A percentile compares a stretch with the other conserved stretches of the same genome.
Evolutionary conservation across 2,113 vertebrate genomes (phyloP).

Genomic region (Archocentrus centrarchus): DNA sequence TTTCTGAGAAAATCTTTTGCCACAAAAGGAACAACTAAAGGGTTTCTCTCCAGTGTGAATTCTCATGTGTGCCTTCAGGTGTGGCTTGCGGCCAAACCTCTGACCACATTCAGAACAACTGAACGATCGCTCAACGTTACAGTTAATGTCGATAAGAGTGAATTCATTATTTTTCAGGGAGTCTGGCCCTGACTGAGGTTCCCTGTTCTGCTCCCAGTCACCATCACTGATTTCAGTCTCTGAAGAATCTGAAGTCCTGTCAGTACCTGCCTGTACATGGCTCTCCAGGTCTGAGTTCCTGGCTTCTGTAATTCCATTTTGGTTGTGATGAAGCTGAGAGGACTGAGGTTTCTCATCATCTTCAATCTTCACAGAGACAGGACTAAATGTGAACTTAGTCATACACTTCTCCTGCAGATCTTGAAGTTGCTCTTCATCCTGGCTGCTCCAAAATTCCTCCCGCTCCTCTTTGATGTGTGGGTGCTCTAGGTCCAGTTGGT

Average conservation of each 20-base stretch:
- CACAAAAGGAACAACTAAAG: constrained; percentile 42
- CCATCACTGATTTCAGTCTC: constrained; percentile 38
- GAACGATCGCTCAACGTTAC: background rate
- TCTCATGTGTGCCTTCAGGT: constrained; percentile 44
- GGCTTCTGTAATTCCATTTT: background rate
- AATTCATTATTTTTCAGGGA: background rate
- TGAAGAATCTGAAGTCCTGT: background rate
- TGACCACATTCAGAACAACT: constrained; percentile 49
- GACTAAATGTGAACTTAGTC: background rate
- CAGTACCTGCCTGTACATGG: background rate
- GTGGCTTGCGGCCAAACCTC: constrained; percentile 3
- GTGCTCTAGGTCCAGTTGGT: background rate
- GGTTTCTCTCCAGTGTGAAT: constrained; percentile 46
- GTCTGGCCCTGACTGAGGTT: background rate
- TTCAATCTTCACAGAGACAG: constrained; percentile 11
- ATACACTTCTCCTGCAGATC: background rate
- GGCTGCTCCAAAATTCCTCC: constrained; percentile 21
- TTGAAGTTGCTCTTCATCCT: background rate
- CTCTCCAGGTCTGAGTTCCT: background rate
- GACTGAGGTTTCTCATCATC: constrained; percentile 28
- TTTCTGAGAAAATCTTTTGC: constrained; percentile 41
- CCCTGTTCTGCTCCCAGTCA: constrained; percentile 2
- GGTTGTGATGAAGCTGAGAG: background rate
- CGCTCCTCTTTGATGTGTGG: constrained; percentile 40
- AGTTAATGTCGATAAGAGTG: background rate